phyloP scores from a whole-genome alignment of 2,888 invertebrate genomes.

The Andrena praecox region DNA sequence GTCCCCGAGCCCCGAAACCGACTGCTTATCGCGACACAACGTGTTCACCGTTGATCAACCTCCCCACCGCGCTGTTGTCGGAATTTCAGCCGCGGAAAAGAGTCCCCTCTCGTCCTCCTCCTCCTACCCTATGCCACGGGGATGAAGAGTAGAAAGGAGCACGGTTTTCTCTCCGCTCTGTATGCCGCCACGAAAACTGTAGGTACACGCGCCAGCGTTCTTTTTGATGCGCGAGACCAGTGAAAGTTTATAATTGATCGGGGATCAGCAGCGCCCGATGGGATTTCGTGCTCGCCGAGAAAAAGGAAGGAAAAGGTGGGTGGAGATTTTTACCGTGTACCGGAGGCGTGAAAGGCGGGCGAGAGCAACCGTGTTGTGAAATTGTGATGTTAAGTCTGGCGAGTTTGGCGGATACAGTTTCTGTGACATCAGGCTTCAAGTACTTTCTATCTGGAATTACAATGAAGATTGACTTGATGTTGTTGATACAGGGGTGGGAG shows the following conservation, averaged over 20 bases:
- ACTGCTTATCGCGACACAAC: conserved; percentile 38
- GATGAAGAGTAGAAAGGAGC: conserved; percentile 26
- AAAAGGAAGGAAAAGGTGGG: conserved; percentile 22
- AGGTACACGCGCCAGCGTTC: background rate
- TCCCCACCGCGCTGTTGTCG: background rate
- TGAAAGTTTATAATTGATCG: conserved; percentile 46
- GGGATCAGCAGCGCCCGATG: background rate
- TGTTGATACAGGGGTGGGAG: no score
- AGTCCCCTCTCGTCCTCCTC: background rate
- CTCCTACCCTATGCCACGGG: background rate
- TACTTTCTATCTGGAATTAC: background rate
- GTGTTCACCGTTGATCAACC: conserved; percentile 1
- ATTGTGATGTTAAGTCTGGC: no score
- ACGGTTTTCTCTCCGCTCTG: conserved; percentile 13
- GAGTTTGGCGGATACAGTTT: no score
- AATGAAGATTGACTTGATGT: background rate
- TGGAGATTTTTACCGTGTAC: background rate
- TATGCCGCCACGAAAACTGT: conserved; percentile 5
- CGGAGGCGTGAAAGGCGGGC: conserved; percentile 4
- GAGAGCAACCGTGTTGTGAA: background rate
- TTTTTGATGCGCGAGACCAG: conserved; percentile 20
- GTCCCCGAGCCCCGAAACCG: conserved; percentile 50
- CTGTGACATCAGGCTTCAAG: no score
- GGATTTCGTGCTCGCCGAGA: background rate
- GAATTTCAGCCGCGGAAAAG: conserved; percentile 18